Base-by-base conservation (phyloP, 2,888 invertebrate genomes). In the Chrysomela aeneicollis region DNA sequence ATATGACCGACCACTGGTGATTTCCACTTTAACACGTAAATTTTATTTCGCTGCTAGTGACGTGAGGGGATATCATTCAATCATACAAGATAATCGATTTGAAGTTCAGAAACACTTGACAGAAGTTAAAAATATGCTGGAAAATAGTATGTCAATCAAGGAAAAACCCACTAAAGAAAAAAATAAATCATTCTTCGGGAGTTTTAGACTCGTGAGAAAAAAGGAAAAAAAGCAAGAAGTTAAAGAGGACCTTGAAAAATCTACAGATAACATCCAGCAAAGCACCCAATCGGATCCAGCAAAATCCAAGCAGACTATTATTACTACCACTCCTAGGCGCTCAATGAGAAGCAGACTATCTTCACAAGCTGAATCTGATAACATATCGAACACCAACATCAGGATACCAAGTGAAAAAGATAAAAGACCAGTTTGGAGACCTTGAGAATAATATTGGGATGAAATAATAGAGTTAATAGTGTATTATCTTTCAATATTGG, bases 21-120 rank as follows among this genome's bases (percentile, higher is more conserved):
- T 81, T 47, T 80, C 80, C 8, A 80, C 81, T 4, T 64, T 81
- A 50, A 81, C 80, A 6, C 74, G 76, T 65, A 79, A 79, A 67
- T 80, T 81, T 63, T 81, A 76, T 63, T 61, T 80, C 18, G 68
- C 70, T 4, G 55, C 72, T 9, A 76, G 74, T 47, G 61, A 68
- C 4, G 58, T 73, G 19, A 65, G 79, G 55, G 78, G 77, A 8
- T 73, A 77, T 59, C 72, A 76, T 59, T 69, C 69, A 10, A 26
- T 63, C 9, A 68, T 75, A 10, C 59, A 65, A 32, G 65, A 73
- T 46, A 67, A 60, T 35, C 64, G 67, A 1, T 22, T 58, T 15
- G 53, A 67, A 37, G 46, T 71, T 1, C 51, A 42, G 3, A 35
- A 54, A 0, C 18, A 58, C 15, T 6, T 71, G 22, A 46, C 63